Conservation (phyloP, 2,113 vertebrate genomes). For the Apteryx owenii region DNA sequence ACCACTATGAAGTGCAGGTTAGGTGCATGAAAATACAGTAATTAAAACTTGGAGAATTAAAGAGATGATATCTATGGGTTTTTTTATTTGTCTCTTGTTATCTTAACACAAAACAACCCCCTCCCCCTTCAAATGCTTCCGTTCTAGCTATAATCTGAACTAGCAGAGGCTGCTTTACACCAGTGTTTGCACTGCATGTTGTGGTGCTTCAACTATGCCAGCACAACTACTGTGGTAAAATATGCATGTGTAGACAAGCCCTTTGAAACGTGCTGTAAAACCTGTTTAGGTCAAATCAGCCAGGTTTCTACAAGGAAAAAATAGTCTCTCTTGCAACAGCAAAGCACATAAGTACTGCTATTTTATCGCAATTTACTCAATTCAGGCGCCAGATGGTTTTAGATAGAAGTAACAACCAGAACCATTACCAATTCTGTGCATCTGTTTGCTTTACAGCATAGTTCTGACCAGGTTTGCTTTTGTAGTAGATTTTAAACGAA, state of each 20-base stretch:
- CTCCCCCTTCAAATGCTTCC: neutral
- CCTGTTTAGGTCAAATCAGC: conserved; percentile 54
- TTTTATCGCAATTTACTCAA: conserved; percentile 53
- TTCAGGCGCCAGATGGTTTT: conserved; percentile 56
- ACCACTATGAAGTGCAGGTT: neutral
- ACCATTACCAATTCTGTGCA: conserved; percentile 49
- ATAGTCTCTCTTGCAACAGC: conserved; percentile 23
- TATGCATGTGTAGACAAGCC: conserved; percentile 47
- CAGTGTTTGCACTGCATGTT: neutral
- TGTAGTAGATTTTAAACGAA: conserved; percentile 13
- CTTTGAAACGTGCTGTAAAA: conserved; percentile 41
- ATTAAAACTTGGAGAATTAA: neutral
- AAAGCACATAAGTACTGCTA: conserved; percentile 49
- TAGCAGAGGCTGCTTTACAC: conserved; percentile 14
- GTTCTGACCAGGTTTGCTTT: conserved; percentile 46
- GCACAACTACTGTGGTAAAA: conserved; percentile 22
- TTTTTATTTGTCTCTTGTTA: neutral
- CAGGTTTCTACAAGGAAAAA: conserved; percentile 6
- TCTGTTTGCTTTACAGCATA: conserved; percentile 48
- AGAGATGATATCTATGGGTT: neutral
- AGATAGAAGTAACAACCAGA: conserved; percentile 42
- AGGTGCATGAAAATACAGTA: neutral
- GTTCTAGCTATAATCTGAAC: neutral
- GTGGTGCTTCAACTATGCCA: conserved; percentile 42
- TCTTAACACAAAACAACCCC: neutral